These are phyloP conservation scores for Drosophila kepulauana DNA, from an alignment of 1,140 invertebrate species.

Conservation along the genomic window DNA sequence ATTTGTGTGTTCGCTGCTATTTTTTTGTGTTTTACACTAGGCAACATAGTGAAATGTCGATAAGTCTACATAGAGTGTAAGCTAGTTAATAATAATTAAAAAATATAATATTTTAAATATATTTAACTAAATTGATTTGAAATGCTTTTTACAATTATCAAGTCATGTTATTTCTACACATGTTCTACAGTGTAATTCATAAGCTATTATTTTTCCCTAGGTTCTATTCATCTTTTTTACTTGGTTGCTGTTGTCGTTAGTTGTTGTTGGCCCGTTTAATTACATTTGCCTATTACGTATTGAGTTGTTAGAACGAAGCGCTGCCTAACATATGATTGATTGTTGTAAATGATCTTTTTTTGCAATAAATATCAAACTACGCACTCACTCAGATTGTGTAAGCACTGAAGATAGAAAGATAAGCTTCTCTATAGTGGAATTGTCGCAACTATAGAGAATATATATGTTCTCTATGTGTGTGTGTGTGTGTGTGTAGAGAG, in stretches of 20 bases:
- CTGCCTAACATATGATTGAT: slow-evolving; percentile 34
- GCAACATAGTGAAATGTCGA: background rate
- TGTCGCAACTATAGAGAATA: background rate
- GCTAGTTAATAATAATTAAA: background rate
- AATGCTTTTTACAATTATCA: background rate
- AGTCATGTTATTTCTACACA: background rate
- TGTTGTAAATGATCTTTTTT: slow-evolving; percentile 35
- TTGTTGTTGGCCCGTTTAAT: slow-evolving; percentile 22
- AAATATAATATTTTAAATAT: background rate
- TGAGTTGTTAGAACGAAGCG: slow-evolving; percentile 19
- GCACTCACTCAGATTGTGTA: slow-evolving; percentile 22
- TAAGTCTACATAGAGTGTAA: background rate
- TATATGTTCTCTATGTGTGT: background rate
- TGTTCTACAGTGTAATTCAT: slow-evolving; percentile 26
- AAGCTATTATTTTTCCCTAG: slow-evolving; percentile 15
- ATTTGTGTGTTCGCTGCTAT: slow-evolving; percentile 16
- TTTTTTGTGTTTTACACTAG: slow-evolving; percentile 9
- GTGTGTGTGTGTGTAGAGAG: no score
- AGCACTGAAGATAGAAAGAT: slow-evolving; percentile 16
- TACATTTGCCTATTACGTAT: slow-evolving; percentile 34
- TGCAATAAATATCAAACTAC: slow-evolving; percentile 34
- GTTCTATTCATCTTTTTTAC: slow-evolving; percentile 2
- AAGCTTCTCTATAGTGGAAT: slow-evolving; percentile 6
- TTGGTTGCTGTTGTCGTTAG: background rate
- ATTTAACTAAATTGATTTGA: background rate